Base-by-base conservation (phyloP, 2,113 vertebrate genomes). In the Anarrhichthys ocellatus region DNA sequence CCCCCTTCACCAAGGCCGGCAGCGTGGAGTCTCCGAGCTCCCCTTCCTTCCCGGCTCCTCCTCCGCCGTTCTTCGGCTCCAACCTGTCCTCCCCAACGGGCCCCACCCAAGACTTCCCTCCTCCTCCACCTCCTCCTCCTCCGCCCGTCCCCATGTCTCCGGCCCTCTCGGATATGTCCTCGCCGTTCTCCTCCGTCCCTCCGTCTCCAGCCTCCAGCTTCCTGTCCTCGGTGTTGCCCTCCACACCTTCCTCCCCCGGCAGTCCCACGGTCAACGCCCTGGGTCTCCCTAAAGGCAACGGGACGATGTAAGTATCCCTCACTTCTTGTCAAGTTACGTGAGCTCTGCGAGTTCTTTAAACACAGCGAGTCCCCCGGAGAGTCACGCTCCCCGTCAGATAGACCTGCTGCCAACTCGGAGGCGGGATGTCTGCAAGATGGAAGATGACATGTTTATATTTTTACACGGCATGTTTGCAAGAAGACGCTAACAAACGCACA, bases 141-240 rank as follows among this genome's bases (percentile, higher is more conserved):
- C 94, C 82, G 14, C 94, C 88, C 10, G 0, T 71, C 48, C 72
- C 91, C 15, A 71, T 67, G 52, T 94, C 93, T 65, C 91, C 94
- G 2, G 73, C 88, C 32, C 6, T 48, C 73, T 95, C 93, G 0
- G 93, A 95, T 32, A 77, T 85, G 84, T 95, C 94, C 63, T 95
- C 94, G 0, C 94, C 94, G 0, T 95, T 94, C 80, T 93, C 93
- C 52, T 93, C 94, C 32, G 73, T 91, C 52, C 88, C 71, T 70
- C 91, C 96, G 14, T 97, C 96, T 52, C 97, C 98, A 32, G 97
- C 97, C 48, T 92, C 92, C 48, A 97, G 96, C 89, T 98, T 96
- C 94, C 96, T 99, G 91, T 97, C 97, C 80, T 96, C 98, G 14
- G 94, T 99, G 95, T 92, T 99, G 89, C 97, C 98, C 13, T 94